Evolutionary conservation across 2,797 vertebrate species (phyloP).

Genomic region (Schizothorax lantsangensis): DNA sequence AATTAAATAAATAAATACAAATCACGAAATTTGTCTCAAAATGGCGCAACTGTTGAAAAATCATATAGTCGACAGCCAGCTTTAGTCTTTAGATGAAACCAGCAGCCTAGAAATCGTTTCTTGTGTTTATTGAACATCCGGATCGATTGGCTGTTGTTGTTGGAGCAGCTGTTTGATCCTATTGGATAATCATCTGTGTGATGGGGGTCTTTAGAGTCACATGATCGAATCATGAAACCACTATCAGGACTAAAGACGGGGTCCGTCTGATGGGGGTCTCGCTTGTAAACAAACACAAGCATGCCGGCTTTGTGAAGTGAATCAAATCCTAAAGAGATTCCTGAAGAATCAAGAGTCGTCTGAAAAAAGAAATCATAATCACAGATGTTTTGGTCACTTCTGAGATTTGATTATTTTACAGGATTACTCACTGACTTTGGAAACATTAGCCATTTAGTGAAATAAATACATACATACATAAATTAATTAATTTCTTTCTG

Average conservation of each 20-base stretch:
- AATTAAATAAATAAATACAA: not conserved
- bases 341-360: not conserved
- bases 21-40: not conserved
- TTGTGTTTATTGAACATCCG: not conserved
- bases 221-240: not conserved
- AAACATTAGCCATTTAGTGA: not conserved
- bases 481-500: not conserved
- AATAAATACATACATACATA: not conserved
- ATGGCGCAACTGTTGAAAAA: not conserved
- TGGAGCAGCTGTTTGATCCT: not conserved
- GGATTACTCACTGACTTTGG: not conserved
- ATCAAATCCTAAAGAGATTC: not conserved
- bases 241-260: not conserved
- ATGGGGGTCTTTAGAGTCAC: constrained; percentile 1
- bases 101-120: not conserved
- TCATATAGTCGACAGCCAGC: not conserved
- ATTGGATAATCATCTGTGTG: not conserved
- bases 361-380: no score
- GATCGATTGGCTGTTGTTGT: not conserved
- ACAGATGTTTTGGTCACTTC: no score
- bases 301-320: not conserved
- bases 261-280: not conserved
- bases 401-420: no score
- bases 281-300: not conserved
- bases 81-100: not conserved